These are phyloP conservation scores for Polia nebulosa DNA, from an alignment of 2,888 invertebrate species.

Conservation along the genomic window DNA sequence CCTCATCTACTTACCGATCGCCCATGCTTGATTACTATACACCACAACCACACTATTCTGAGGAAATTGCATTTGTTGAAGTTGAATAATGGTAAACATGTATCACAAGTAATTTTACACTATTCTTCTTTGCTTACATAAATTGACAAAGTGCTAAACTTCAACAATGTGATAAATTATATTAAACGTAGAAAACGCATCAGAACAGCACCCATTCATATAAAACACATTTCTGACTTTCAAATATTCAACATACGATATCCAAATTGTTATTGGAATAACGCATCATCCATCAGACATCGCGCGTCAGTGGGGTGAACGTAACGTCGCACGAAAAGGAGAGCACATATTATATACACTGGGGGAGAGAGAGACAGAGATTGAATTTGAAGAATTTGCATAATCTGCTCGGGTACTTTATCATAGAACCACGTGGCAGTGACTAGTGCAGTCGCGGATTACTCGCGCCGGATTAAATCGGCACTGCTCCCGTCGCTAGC, in stretches of 20 bases:
- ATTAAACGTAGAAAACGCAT: conserved; percentile 58
- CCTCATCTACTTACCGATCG: conserved; percentile 61
- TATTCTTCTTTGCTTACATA: conserved; percentile 27
- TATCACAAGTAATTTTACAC: conserved; percentile 33
- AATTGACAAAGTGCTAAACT: conserved; percentile 46
- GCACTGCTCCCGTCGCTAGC: conserved; percentile 71
- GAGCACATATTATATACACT: conserved; percentile 63
- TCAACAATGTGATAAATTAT: conserved; percentile 53
- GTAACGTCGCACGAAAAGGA: conserved; percentile 78
- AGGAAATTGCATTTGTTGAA: conserved; percentile 58
- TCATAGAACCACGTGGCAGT: conserved; percentile 91
- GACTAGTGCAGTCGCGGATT: conserved; percentile 90
- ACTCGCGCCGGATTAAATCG: conserved; percentile 86
- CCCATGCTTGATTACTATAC: conserved; percentile 58
- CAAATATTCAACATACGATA: conserved; percentile 88
- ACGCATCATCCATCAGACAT: conserved; percentile 90
- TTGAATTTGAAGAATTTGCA: conserved; percentile 89
- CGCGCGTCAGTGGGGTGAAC: conserved; percentile 86
- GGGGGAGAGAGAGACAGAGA: conserved; percentile 77
- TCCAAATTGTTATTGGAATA: conserved; percentile 91
- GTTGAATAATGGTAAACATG: conserved; percentile 40
- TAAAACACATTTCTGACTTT: conserved; percentile 77
- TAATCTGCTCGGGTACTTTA: conserved; percentile 90
- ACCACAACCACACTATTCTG: conserved; percentile 41
- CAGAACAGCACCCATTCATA: conserved; percentile 60